phyloP scores from a whole-genome alignment of 2,113 vertebrate species.

The Pollimyrus isidori region DNA sequence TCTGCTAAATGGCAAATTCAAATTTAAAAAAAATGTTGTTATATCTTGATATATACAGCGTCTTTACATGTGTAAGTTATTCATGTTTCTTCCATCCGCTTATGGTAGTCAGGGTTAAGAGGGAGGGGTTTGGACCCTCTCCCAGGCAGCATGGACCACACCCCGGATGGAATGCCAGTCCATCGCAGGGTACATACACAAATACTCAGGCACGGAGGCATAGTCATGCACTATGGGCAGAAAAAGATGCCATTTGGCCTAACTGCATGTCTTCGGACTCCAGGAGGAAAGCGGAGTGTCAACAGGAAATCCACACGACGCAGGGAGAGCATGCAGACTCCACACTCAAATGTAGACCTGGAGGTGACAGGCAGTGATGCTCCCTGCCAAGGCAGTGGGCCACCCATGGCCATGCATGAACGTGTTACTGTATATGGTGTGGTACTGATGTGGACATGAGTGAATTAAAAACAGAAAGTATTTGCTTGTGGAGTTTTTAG shows the following conservation, averaged over 20 bases:
- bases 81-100: not conserved
- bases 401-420: not conserved
- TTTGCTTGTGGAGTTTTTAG: not conserved
- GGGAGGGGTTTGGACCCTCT: not conserved
- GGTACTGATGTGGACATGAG: not conserved
- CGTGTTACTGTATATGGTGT: not conserved
- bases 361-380: not conserved
- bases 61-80: not conserved
- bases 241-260: not conserved
- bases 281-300: not conserved
- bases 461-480: not conserved
- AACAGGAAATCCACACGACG: not conserved
- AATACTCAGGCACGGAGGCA: not conserved
- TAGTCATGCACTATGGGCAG: not conserved
- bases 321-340: not conserved
- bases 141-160: not conserved
- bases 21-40: not conserved
- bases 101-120: not conserved
- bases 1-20: not conserved
- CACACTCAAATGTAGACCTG: not conserved
- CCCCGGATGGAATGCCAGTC: not conserved
- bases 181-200: not conserved
- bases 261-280: not conserved
- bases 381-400: not conserved
- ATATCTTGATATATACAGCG: not conserved